phyloP scores from a whole-genome alignment of 2,113 vertebrate genomes.

The Pachycephala philippinensis region DNA sequence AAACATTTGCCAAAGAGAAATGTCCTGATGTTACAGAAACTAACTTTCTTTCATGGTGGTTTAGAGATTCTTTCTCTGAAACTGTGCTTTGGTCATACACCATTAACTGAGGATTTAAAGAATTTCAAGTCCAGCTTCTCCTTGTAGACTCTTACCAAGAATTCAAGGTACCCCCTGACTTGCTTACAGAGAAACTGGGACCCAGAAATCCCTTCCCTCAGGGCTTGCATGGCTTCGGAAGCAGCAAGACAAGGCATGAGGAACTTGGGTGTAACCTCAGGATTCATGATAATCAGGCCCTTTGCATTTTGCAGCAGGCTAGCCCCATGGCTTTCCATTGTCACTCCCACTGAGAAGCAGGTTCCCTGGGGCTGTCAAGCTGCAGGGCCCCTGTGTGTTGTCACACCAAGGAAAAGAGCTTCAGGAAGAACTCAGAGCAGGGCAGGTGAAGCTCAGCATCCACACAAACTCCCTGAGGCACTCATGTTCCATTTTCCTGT shows the following conservation, averaged over 20 bases:
- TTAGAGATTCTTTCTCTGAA: not conserved
- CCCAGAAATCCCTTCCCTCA: too few relatives aligned
- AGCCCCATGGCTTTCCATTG: accelerated
- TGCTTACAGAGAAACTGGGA: not conserved
- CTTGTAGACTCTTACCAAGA: not conserved
- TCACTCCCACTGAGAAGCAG: not conserved
- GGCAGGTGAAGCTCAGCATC: not conserved
- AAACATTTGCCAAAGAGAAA: not conserved
- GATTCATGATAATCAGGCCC: accelerated
- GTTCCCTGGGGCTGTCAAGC: not conserved
- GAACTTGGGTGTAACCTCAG: too few relatives aligned
- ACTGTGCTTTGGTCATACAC: accelerated
- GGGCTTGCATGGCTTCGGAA: not conserved
- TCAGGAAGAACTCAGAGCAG: not conserved
- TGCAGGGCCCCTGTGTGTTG: accelerated
- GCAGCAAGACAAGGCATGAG: accelerated
- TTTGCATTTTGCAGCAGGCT: not conserved
- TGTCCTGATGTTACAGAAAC: accelerated
- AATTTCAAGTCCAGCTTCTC: not conserved
- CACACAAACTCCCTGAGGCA: too few relatives aligned
- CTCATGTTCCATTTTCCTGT: not conserved
- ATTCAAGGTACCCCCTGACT: not conserved
- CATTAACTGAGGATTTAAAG: accelerated
- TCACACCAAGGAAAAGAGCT: not conserved
- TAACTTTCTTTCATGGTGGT: too few relatives aligned